Base-by-base conservation (phyloP, 1,140 invertebrate species). In the Drosophila obscura region DNA sequence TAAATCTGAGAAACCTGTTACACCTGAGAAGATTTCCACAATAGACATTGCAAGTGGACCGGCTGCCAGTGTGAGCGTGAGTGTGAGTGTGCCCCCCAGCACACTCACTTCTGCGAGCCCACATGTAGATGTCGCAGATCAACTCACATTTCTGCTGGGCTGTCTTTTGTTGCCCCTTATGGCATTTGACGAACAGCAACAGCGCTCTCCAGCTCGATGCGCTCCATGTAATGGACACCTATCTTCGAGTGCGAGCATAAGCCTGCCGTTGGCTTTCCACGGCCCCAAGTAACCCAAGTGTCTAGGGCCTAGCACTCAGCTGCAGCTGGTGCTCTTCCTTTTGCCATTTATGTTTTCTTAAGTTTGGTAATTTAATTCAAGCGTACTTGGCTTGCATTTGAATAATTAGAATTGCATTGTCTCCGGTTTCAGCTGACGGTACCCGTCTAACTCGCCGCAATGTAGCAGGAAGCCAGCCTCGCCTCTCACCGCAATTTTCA, bases 401-500 rank as follows among this genome's bases (percentile, higher is more conserved):
- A 89, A 88, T 88, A 88, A 88, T 88, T 88, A 88, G 83, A 88
- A 88, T 88, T 88, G 83, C 81, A 73, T 80, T 79, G 83, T 64
- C 77, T 83, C 77, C 58, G 62, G 57, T 88, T 88, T 77, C 83
- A 79, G 31, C 31, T 35, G 9, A 35, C 31, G 31, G 3, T 11
- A 9, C 31, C 31, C 31, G 8, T 44, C 55, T 41, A 53, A 61
- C 63, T 64, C 41, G 46, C 50, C 45, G 58, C 24, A 45, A 41
- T 19, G 19, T 1, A 71, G 65, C 65, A 83, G 83, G 83, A 88
- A 35, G 31, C 9, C 31, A 88, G 83, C 83, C 83, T 72, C 59
- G 19, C 19, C 19, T 19, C 19, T 87, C 76, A 87, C 80, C 84
- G 80, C 82, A 87, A 61, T 81, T 69, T 58, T 19, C 49, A 46